Percentiles rank a stretch among this genome's conserved stretches.
Conservation (phyloP, 2,888 invertebrate genomes). For the Philereme transversata region DNA sequence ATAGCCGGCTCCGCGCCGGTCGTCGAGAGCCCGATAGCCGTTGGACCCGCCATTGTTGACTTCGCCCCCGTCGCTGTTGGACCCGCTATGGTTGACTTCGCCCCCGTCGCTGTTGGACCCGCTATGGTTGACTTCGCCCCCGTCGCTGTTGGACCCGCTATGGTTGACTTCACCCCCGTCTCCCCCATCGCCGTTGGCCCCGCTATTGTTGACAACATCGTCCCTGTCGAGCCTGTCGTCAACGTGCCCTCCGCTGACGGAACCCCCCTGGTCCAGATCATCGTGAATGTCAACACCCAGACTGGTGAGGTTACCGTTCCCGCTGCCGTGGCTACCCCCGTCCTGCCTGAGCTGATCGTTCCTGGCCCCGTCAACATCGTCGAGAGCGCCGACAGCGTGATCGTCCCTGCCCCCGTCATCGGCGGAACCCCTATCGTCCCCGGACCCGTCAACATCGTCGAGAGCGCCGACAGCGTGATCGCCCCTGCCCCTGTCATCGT, state of each 20-base stretch:
- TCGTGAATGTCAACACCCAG: conserved; percentile 50
- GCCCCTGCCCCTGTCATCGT: too few relatives aligned
- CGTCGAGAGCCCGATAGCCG: conserved; percentile 25
- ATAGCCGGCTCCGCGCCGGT: conserved; percentile 36
- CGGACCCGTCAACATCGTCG: conserved; percentile 25
- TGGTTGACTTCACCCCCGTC: conserved; percentile 32
- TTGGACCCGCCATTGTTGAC: conserved; percentile 23
- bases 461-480: too few relatives aligned
- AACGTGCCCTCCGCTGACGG: conserved; percentile 29
- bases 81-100: conserved; percentile 27
- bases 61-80: conserved; percentile 29
- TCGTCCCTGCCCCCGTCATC: conserved; percentile 29
- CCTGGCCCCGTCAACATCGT: conserved; percentile 22
- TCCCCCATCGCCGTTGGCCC: conserved; percentile 15
- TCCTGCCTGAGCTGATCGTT: conserved; percentile 25
- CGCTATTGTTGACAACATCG: too few relatives aligned
- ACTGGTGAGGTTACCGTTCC: conserved; percentile 30
- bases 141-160: conserved; percentile 32
- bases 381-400: not conserved
- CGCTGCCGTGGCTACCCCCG: conserved; percentile 30
- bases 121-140: conserved; percentile 11
- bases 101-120: conserved; percentile 18
- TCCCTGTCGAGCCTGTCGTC: conserved; percentile 21
- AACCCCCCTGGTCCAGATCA: conserved; percentile 50
- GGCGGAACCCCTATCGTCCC: conserved; percentile 27